These are phyloP conservation scores for Sylvietta virens DNA, from an alignment of 2,113 vertebrate species.

Conservation along the genomic window DNA sequence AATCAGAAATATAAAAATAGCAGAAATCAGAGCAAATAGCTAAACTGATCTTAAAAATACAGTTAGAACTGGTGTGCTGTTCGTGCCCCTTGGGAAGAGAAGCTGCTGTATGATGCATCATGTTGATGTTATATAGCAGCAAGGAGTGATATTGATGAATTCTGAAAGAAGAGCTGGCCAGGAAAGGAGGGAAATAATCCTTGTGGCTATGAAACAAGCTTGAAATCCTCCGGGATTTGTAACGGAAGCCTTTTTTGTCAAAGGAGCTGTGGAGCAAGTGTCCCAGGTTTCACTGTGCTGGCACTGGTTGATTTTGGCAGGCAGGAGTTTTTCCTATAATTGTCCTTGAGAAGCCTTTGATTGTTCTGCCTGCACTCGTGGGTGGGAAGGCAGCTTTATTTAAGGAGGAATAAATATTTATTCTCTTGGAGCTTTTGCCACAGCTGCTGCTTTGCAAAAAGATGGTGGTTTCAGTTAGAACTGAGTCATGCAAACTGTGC, in stretches of 20 bases:
- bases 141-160: constrained; percentile 14
- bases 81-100: not conserved
- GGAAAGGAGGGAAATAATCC: constrained; percentile 36
- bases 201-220: constrained; percentile 31
- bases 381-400: constrained; percentile 61
- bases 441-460: constrained; percentile 52
- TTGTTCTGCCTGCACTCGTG: constrained; percentile 42
- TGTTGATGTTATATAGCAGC: not conserved
- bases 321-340: constrained; percentile 56
- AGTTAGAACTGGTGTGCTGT: not conserved
- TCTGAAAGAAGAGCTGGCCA: constrained; percentile 20
- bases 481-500: not conserved
- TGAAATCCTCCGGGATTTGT: constrained; percentile 23
- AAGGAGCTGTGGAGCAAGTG: constrained; percentile 7
- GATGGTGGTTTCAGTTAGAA: constrained; percentile 42
- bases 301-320: constrained; percentile 50
- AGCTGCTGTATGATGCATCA: not conserved
- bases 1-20: not conserved
- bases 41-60: not conserved
- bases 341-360: constrained; percentile 63
- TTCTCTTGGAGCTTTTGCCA: constrained; percentile 28
- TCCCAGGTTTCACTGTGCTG: constrained; percentile 49
- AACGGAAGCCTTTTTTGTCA: constrained; percentile 39
- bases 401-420: constrained; percentile 66
- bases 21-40: not conserved